Conservation (phyloP, 2,113 vertebrate species). For the Thalassoma bifasciatum region DNA sequence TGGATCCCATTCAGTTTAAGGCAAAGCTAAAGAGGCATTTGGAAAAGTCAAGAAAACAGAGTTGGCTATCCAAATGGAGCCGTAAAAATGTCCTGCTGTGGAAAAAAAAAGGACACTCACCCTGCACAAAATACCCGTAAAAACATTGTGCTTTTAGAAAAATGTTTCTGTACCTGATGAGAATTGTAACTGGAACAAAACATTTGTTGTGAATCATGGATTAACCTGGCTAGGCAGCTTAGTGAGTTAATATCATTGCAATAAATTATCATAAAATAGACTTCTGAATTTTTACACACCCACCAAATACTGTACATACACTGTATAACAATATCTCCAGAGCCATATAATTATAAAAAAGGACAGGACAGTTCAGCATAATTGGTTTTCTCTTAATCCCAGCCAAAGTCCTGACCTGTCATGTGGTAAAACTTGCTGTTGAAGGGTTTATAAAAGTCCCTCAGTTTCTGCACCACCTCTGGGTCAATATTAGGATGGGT, state of each 20-base stretch:
- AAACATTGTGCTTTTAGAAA: slow-evolving; percentile 86
- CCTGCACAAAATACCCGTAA: slow-evolving; percentile 86
- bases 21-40: slow-evolving; percentile 31
- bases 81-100: background rate
- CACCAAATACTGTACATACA: slow-evolving; percentile 78
- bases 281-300: slow-evolving; percentile 96
- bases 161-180: slow-evolving; percentile 16
- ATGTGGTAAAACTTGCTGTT: slow-evolving; percentile 95
- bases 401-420: slow-evolving; percentile 88
- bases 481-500: slow-evolving; percentile 90
- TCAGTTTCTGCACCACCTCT: slow-evolving; percentile 86
- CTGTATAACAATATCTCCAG: slow-evolving; percentile 79
- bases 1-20: slow-evolving; percentile 47
- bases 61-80: slow-evolving; percentile 2
- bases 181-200: slow-evolving; percentile 52
- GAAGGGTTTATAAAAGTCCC: slow-evolving; percentile 93
- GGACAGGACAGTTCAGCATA: slow-evolving; percentile 42
- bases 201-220: slow-evolving; percentile 73
- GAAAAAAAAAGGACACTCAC: slow-evolving; percentile 42
- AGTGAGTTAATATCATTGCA: slow-evolving; percentile 95
- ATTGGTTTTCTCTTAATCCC: slow-evolving; percentile 80
- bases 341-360: slow-evolving; percentile 50
- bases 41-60: slow-evolving; percentile 12
- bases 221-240: slow-evolving; percentile 89
- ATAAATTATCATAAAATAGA: slow-evolving; percentile 99